Evolutionary conservation across 2,797 vertebrate genomes (phyloP).

Genomic region (Malacoraja senta): DNA sequence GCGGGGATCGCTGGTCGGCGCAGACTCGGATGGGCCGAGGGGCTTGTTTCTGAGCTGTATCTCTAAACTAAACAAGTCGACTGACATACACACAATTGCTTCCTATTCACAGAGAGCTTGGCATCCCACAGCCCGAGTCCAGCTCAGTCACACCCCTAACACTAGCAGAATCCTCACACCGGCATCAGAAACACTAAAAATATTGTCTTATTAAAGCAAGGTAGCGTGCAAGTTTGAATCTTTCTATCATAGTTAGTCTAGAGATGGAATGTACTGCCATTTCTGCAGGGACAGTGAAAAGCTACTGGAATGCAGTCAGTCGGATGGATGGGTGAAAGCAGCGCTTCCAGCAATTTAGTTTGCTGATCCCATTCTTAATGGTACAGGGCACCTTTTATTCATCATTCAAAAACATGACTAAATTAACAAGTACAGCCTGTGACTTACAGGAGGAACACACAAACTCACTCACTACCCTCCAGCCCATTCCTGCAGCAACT

Average conservation of each 20-base stretch:
- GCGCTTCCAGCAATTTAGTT: background rate
- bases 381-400: slow-evolving; percentile 28
- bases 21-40: too few relatives aligned
- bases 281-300: background rate
- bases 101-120: background rate
- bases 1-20: too few relatives aligned
- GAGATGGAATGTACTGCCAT: background rate
- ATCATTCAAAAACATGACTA: background rate
- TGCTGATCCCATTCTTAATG: slow-evolving; percentile 32
- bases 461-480: background rate
- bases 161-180: background rate
- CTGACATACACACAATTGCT: background rate
- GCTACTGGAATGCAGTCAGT: background rate
- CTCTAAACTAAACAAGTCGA: too few relatives aligned
- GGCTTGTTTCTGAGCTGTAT: too few relatives aligned
- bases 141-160: background rate
- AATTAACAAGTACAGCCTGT: background rate
- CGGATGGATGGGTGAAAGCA: background rate
- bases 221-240: background rate
- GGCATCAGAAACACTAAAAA: background rate
- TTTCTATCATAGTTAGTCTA: background rate
- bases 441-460: background rate
- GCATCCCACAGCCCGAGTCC: background rate
- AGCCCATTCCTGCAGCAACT: background rate
- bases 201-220: background rate